phyloP scores from a whole-genome alignment of 2,888 invertebrate species.

The Eubasilissa splendida region DNA sequence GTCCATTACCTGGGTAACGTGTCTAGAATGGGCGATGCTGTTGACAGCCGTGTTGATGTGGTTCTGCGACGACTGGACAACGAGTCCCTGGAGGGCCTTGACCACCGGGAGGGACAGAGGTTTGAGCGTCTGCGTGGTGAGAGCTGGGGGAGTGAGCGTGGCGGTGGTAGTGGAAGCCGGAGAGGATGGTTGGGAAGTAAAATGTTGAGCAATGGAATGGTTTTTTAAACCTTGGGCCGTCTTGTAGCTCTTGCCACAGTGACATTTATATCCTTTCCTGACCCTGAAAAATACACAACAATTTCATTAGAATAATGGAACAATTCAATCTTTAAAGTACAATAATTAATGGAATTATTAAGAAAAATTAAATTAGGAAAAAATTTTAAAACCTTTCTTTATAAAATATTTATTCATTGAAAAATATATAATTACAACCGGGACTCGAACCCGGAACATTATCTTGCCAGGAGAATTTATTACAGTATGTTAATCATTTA shows the following conservation, averaged over 20 bases:
- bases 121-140: conserved; percentile 60
- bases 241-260: conserved; percentile 90
- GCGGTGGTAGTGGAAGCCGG: conserved; percentile 58
- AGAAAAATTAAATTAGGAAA: no score
- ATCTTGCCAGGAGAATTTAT: no score
- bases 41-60: conserved; percentile 13
- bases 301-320: neutral
- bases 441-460: no score
- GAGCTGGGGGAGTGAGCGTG: conserved; percentile 54
- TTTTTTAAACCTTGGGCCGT: conserved; percentile 84
- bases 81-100: conserved; percentile 53
- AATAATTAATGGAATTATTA: neutral
- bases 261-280: conserved; percentile 86
- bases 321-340: neutral
- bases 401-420: no score
- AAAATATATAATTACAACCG: no score
- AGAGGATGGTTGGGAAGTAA: conserved; percentile 58
- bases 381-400: no score
- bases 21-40: conserved; percentile 64
- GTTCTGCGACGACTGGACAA: conserved; percentile 50
- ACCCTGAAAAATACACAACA: conserved; percentile 69
- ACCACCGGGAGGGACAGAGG: conserved; percentile 54
- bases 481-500: no score
- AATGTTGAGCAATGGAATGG: conserved; percentile 70
- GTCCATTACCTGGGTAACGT: conserved; percentile 61